Percentiles rank a stretch among this genome's conserved stretches.
Evolutionary conservation across 2,888 invertebrate species (phyloP).

Genomic region (Cephonodes hylas): DNA sequence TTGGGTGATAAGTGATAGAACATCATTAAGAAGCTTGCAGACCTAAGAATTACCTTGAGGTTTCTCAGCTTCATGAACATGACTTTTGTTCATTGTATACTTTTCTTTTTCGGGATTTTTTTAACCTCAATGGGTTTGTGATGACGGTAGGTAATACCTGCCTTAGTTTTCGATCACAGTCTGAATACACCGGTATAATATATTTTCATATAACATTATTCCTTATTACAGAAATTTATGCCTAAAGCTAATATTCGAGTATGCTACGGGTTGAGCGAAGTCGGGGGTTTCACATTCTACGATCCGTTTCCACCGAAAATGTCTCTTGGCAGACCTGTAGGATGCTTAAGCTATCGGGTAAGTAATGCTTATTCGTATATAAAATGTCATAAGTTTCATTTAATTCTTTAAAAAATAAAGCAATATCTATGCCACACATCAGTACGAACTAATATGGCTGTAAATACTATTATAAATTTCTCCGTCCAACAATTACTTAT

Average conservation of each 20-base stretch:
- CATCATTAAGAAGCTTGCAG: no score
- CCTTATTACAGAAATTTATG: constrained; percentile 18
- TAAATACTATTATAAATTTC: no score
- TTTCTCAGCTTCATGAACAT: no score
- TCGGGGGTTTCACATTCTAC: constrained; percentile 9
- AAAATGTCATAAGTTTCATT: no score
- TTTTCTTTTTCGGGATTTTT: no score
- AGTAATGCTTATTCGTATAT: background rate
- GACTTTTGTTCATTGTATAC: no score
- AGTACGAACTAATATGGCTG: background rate
- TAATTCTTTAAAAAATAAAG: constrained; percentile 18
- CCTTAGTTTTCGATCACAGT: no score
- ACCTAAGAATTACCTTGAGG: no score
- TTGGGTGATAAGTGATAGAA: no score
- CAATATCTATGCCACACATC: background rate
- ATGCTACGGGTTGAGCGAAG: constrained; percentile 25
- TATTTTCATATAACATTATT: background rate
- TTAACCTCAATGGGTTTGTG: no score
- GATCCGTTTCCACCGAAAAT: constrained; percentile 10
- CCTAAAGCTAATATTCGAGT: constrained; percentile 19
- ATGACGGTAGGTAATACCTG: no score
- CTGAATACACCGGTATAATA: constrained; percentile 18
- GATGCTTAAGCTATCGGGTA: constrained; percentile 26
- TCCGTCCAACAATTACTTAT: no score
- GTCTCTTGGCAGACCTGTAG: constrained; percentile 20